Conservation (phyloP, 2,113 vertebrate genomes). For the Tetraodon nigroviridis region DNA sequence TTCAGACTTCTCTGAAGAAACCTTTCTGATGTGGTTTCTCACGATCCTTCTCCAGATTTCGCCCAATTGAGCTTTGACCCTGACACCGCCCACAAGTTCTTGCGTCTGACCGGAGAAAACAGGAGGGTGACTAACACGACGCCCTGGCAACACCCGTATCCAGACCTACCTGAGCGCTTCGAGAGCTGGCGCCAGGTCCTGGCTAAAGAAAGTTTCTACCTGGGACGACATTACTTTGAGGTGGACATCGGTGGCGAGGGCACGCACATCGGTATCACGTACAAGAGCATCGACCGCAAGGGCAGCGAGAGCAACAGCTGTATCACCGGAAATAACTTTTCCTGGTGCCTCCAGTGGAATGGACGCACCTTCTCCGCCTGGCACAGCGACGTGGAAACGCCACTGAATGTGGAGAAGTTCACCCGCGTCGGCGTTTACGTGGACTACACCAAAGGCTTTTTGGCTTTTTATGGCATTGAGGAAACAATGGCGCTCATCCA, state of each 20-base stretch:
- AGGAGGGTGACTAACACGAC: constrained; percentile 78
- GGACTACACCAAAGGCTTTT: constrained; percentile 63
- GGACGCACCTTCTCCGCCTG: constrained; percentile 81
- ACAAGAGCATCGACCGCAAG: constrained; percentile 77
- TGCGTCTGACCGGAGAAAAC: constrained; percentile 79
- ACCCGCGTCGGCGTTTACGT: constrained; percentile 73
- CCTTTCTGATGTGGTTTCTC: background rate
- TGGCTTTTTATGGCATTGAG: constrained; percentile 73
- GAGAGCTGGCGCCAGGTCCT: constrained; percentile 78
- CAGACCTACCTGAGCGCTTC: constrained; percentile 73
- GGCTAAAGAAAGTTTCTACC: constrained; percentile 77
- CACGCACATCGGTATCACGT: constrained; percentile 72
- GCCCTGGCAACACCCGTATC: constrained; percentile 81
- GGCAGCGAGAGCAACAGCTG: constrained; percentile 73
- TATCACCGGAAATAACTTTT: constrained; percentile 77
- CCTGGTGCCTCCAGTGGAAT: constrained; percentile 79
- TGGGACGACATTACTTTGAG: constrained; percentile 79
- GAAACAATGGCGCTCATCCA: constrained; percentile 72
- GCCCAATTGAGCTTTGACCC: constrained; percentile 61
- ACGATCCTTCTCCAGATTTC: constrained; percentile 61
- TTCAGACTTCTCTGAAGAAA: background rate
- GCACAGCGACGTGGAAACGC: constrained; percentile 76
- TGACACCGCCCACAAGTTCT: constrained; percentile 79
- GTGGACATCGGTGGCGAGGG: constrained; percentile 75
- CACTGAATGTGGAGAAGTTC: constrained; percentile 61